These are phyloP conservation scores for Himalopsyche phryganea DNA, from an alignment of 1,140 invertebrate species.

Conservation along the genomic window DNA sequence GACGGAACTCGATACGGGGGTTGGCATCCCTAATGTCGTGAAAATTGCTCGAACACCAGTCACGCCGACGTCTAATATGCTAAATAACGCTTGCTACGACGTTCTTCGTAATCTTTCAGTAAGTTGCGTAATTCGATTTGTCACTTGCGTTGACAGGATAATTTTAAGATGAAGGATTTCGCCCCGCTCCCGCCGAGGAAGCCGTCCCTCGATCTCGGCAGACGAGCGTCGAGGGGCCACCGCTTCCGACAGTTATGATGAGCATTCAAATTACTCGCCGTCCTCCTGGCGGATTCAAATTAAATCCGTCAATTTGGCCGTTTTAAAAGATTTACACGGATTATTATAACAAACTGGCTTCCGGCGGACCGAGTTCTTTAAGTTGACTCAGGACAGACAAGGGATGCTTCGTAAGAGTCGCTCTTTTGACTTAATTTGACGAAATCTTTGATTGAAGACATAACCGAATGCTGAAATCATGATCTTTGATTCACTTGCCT, in stretches of 20 bases:
- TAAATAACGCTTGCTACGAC: constrained; percentile 34
- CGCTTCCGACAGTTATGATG: constrained; percentile 33
- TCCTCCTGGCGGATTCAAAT: constrained; percentile 18
- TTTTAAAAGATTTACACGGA: not conserved
- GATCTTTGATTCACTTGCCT: no score
- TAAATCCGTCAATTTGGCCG: constrained; percentile 15
- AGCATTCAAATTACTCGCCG: constrained; percentile 32
- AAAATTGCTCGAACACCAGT: constrained; percentile 33
- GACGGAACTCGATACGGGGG: not conserved
- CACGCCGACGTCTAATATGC: constrained; percentile 33
- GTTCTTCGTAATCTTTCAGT: constrained; percentile 36
- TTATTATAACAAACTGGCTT: constrained; percentile 4
- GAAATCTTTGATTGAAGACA: no score
- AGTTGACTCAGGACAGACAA: constrained; percentile 1
- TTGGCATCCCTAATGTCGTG: constrained; percentile 22
- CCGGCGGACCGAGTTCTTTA: not conserved
- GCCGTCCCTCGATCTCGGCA: not conserved
- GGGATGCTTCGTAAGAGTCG: no score
- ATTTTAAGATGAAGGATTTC: constrained; percentile 31
- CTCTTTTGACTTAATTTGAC: no score
- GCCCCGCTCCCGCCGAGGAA: not conserved
- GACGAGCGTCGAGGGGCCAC: constrained; percentile 13
- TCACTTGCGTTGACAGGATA: constrained; percentile 36
- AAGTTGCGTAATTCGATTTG: constrained; percentile 36
- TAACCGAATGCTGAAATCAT: no score